Conservation (phyloP, 2,888 invertebrate species). For the Nomada ruficornis region DNA sequence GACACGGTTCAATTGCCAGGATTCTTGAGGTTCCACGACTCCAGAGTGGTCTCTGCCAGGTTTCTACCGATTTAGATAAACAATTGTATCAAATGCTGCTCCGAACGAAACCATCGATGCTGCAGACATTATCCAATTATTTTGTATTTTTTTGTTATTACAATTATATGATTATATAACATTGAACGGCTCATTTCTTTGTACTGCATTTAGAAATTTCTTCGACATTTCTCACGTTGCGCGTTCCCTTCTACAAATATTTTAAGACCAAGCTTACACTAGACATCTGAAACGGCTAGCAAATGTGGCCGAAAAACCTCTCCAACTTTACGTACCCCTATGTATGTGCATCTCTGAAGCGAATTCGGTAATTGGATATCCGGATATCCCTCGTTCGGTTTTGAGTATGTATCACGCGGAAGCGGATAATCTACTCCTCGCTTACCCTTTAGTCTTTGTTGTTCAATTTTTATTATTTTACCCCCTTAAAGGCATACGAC, state of each 20-base stretch:
- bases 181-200: no score
- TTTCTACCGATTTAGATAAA: no score
- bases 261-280: not conserved
- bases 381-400: constrained; percentile 55
- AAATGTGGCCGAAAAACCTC: constrained; percentile 17
- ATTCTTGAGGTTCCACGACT: no score
- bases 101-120: no score
- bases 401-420: constrained; percentile 23
- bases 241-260: not conserved
- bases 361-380: constrained; percentile 61
- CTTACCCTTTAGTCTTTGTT: not conserved
- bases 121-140: no score
- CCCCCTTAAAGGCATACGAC: constrained; percentile 59
- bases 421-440: constrained; percentile 51
- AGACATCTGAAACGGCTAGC: not conserved
- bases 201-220: constrained; percentile 45
- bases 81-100: no score
- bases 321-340: not conserved
- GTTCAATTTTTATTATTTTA: constrained; percentile 35
- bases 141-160: no score
- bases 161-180: no score
- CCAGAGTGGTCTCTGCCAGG: no score
- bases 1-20: no score
- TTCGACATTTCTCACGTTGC: not conserved
- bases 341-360: not conserved